Evolutionary conservation across 2,888 invertebrate species (phyloP).

Genomic region (Callosobruchus maculatus): DNA sequence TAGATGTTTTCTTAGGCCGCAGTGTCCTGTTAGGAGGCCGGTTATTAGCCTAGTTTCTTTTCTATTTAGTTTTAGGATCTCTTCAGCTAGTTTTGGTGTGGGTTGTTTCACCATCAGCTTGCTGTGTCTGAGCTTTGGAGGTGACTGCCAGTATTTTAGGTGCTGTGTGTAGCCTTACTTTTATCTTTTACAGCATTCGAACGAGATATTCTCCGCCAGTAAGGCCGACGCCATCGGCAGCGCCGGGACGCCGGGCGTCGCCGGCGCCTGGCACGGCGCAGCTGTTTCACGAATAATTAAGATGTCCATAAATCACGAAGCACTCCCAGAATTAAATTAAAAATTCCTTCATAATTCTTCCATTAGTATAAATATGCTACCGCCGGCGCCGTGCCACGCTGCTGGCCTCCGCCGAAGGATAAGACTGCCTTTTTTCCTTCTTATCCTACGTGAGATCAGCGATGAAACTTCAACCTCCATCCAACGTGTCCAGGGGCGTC

Average conservation of each 20-base stretch:
- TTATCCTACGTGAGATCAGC: background rate
- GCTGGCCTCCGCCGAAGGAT: slow-evolving; percentile 1
- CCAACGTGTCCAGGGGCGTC: background rate
- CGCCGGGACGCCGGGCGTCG: slow-evolving; percentile 8
- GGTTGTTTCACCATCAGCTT: no score
- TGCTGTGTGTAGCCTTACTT: no score
- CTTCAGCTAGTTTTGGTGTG: no score
- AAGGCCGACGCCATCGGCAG: background rate
- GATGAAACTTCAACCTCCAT: background rate
- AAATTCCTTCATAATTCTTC: slow-evolving; percentile 39
- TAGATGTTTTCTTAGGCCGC: no score
- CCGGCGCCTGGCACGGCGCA: slow-evolving; percentile 19
- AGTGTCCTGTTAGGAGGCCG: no score
- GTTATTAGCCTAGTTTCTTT: no score
- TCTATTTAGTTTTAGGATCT: no score
- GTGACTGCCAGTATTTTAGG: no score
- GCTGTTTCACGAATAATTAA: slow-evolving; percentile 40
- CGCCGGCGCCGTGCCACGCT: background rate
- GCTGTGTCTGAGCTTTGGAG: no score
- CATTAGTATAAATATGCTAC: slow-evolving; percentile 31
- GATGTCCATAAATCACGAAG: slow-evolving; percentile 39
- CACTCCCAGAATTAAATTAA: slow-evolving; percentile 38
- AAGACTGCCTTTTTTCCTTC: slow-evolving; percentile 22
- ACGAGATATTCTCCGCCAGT: background rate
- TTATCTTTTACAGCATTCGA: no score